These are phyloP conservation scores for Drosophila infuscata DNA, from an alignment of 2,888 invertebrate genomes.

Conservation along the genomic window DNA sequence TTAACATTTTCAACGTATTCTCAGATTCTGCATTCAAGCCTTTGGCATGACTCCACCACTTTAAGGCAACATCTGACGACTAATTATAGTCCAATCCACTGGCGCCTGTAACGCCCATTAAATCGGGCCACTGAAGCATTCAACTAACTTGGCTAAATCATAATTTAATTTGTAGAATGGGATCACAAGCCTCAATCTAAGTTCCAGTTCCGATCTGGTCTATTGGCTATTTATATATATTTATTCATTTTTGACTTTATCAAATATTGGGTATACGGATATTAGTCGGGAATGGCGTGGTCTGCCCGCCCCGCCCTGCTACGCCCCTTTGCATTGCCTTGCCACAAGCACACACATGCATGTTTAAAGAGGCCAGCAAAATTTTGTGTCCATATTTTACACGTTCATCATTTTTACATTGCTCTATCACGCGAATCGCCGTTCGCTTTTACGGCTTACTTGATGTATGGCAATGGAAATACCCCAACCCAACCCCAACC, in stretches of 20 bases:
- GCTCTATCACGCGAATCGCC: conserved; percentile 82
- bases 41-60: conserved; percentile 1
- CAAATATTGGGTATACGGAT: conserved; percentile 59
- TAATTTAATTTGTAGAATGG: not conserved
- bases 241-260: conserved; percentile 41
- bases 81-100: not conserved
- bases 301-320: not conserved
- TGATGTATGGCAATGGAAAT: conserved; percentile 45
- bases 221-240: not conserved
- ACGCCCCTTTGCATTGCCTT: conserved; percentile 7
- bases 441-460: conserved; percentile 49
- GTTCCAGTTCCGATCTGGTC: not conserved
- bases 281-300: conserved; percentile 24
- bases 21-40: not conserved
- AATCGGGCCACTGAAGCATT: not conserved
- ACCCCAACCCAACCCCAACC: too few species aligned
- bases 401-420: conserved; percentile 77
- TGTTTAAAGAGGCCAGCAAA: conserved; percentile 36
- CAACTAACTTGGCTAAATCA: not conserved
- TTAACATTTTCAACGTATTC: not conserved
- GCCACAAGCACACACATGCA: conserved; percentile 53
- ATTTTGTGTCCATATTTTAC: conserved; percentile 74
- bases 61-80: not conserved
- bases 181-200: not conserved
- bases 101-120: not conserved